These are phyloP conservation scores for Drosophila sordidapex DNA, from an alignment of 2,888 invertebrate genomes.

Conservation along the genomic window DNA sequence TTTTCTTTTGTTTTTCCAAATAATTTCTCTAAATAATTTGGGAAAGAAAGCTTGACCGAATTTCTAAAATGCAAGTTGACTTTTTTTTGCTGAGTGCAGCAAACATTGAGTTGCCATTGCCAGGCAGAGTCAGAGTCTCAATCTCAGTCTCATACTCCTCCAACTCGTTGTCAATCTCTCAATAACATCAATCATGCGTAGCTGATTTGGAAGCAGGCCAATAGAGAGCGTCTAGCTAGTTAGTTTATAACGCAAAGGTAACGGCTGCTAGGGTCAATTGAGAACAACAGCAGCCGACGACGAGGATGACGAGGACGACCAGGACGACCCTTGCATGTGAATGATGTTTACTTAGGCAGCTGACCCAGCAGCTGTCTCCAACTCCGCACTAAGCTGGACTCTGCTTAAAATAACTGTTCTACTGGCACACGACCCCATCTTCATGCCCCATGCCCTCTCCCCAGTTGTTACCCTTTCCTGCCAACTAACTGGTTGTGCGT, in stretches of 20 bases:
- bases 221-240: conserved; percentile 10
- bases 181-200: conserved; percentile 49
- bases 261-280: conserved; percentile 68
- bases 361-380: conserved; percentile 44
- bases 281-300: conserved; percentile 27
- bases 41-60: not conserved
- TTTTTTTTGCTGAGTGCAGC: not conserved
- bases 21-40: not conserved
- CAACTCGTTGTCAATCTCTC: not conserved
- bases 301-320: not conserved
- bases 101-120: not conserved
- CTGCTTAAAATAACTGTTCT: conserved; percentile 33
- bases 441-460: not conserved
- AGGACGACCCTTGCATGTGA: conserved; percentile 25
- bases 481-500: conserved; percentile 58
- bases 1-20: not conserved
- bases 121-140: not conserved
- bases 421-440: not conserved
- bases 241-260: conserved; percentile 54
- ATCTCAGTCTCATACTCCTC: not conserved
- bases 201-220: conserved; percentile 33
- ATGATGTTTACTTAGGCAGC: conserved; percentile 61
- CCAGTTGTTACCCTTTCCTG: not conserved
- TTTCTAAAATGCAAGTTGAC: not conserved
- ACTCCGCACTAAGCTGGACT: not conserved